phyloP scores from a whole-genome alignment of 2,797 vertebrate genomes.

The Calcarius lapponicus region DNA sequence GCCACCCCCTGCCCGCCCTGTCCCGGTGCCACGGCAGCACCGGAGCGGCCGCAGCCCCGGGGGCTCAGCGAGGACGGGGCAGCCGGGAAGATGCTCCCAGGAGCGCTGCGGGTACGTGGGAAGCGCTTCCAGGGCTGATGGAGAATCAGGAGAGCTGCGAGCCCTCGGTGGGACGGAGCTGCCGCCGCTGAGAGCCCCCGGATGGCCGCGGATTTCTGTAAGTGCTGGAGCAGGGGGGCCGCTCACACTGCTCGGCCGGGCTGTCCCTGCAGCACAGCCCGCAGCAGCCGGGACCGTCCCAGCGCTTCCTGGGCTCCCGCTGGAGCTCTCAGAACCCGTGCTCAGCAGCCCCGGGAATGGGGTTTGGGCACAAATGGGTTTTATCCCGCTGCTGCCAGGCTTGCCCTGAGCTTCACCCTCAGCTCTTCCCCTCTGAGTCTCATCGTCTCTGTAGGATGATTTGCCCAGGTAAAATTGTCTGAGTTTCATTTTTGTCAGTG shows the following conservation, averaged over 20 bases:
- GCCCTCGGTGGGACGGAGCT: slow-evolving; percentile 74
- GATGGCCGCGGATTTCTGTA: slow-evolving; percentile 84
- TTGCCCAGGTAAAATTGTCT: not conserved
- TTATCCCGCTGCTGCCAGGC: not conserved
- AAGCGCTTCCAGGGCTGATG: not conserved
- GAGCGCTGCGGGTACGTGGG: not conserved
- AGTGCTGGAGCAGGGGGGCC: slow-evolving; percentile 69
- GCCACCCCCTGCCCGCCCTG: not conserved
- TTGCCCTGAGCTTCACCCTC: not conserved
- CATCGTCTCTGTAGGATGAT: not conserved
- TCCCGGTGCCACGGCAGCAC: not conserved
- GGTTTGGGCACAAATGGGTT: accelerated
- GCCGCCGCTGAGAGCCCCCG: slow-evolving; percentile 76
- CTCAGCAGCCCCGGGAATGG: not conserved
- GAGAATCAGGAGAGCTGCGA: slow-evolving; percentile 77
- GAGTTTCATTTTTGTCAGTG: not conserved
- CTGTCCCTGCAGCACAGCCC: not conserved
- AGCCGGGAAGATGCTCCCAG: not conserved
- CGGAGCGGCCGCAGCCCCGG: accelerated
- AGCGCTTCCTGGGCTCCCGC: not conserved
- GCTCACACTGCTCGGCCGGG: not conserved
- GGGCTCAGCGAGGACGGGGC: not conserved
- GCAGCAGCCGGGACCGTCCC: accelerated
- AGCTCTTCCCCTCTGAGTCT: not conserved
- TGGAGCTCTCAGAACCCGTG: not conserved